Evolutionary conservation across 2,113 vertebrate genomes (phyloP).

Genomic region (Myotis davidii): DNA sequence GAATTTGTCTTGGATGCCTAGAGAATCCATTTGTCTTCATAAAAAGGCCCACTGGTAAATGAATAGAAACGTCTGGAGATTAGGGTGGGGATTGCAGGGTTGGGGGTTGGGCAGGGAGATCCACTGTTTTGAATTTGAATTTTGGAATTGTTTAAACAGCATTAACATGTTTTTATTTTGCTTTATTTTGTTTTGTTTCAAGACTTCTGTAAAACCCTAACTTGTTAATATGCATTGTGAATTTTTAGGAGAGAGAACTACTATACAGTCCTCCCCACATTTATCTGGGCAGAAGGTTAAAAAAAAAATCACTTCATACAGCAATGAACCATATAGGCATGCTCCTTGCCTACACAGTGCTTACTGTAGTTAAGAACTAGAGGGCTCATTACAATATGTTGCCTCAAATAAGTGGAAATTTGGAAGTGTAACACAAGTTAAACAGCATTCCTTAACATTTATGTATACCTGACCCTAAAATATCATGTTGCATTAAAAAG

Average conservation of each 20-base stretch:
- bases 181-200: not conserved
- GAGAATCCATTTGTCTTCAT: not conserved
- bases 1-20: not conserved
- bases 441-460: not conserved
- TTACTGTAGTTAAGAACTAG: not conserved
- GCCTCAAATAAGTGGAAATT: not conserved
- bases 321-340: not conserved
- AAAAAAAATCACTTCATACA: not conserved
- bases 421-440: not conserved
- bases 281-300: not conserved
- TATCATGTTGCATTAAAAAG: not conserved
- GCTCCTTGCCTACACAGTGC: fast-evolving
- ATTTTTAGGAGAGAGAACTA: not conserved
- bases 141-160: not conserved
- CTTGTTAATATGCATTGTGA: not conserved
- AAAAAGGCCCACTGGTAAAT: not conserved
- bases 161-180: not conserved
- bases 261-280: not conserved
- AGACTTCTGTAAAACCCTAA: not conserved
- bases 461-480: not conserved
- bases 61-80: not conserved
- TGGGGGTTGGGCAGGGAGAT: no score
- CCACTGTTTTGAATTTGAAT: not conserved
- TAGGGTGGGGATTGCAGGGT: fast-evolving
- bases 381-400: not conserved